Conservation (phyloP, 35 echinoderm and acorn worm species). For the Heliocidaris erythrogramma region DNA sequence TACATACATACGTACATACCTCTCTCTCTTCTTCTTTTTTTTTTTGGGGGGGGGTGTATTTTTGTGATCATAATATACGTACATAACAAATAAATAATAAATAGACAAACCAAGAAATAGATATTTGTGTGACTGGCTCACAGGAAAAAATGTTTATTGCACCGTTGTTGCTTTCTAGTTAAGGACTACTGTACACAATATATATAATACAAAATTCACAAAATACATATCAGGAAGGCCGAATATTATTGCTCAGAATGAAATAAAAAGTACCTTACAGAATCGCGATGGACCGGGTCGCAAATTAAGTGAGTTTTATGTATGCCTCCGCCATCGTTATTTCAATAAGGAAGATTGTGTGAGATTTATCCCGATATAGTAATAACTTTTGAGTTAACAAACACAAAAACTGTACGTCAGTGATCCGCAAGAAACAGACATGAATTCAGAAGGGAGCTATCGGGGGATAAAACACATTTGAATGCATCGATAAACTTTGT, state of each 20-base stretch:
- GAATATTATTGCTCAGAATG: neutral
- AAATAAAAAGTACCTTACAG: neutral
- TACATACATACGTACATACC: neutral
- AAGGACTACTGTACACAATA: slow-evolving; percentile 3
- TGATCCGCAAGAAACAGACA: neutral
- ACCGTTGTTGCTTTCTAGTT: neutral
- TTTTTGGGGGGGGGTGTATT: neutral
- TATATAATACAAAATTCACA: slow-evolving; percentile 11
- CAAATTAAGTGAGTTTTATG: neutral
- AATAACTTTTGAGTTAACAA: neutral
- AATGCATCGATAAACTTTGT: too few relatives aligned
- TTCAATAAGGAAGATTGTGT: neutral
- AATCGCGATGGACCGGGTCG: neutral
- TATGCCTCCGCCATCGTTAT: neutral
- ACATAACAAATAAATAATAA: neutral
- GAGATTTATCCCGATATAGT: neutral
- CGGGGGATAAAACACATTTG: too few relatives aligned
- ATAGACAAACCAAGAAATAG: neutral
- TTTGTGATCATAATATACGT: neutral
- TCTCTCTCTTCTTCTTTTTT: neutral
- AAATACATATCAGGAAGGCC: neutral
- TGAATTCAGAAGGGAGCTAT: neutral
- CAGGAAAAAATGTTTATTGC: neutral
- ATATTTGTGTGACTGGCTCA: neutral
- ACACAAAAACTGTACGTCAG: too few relatives aligned